Conservation (phyloP, 2,888 invertebrate genomes). For the Hololepta plana region DNA sequence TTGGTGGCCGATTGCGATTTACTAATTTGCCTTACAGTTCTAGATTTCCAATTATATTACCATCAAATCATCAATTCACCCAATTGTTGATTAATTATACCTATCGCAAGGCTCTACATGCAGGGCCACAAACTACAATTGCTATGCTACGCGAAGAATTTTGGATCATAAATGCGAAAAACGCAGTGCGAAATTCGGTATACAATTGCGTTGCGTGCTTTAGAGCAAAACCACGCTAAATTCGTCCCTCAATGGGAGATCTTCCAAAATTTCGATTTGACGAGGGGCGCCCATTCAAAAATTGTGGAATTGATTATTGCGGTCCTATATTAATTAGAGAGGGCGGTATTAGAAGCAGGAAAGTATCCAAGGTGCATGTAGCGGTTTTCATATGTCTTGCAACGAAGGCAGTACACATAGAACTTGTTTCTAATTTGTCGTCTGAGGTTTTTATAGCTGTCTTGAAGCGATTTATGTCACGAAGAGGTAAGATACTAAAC, state of each 20-base stretch:
- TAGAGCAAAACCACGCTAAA: not conserved
- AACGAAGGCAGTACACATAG: constrained; percentile 5
- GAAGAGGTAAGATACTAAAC: not conserved
- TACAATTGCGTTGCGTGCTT: constrained; percentile 1
- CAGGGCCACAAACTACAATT: not conserved
- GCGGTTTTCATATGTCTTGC: constrained; percentile 2
- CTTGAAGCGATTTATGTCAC: constrained; percentile 1
- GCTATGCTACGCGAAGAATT: not conserved
- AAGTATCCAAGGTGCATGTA: not conserved
- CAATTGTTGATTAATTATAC: not conserved
- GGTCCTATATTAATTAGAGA: constrained; percentile 3
- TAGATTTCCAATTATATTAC: not conserved
- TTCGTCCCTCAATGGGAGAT: constrained; percentile 1
- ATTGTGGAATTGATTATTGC: constrained; percentile 2
- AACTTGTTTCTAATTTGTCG: constrained; percentile 2
- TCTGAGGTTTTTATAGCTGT: constrained; percentile 1
- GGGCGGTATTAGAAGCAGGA: not conserved
- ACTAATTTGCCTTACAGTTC: not conserved
- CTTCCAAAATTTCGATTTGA: constrained; percentile 1
- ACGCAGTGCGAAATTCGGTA: not conserved
- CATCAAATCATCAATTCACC: not conserved
- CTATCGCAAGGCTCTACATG: not conserved
- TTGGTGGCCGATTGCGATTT: not conserved
- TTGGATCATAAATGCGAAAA: not conserved
- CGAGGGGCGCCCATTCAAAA: constrained; percentile 1